phyloP scores from a whole-genome alignment of 92 coral and sea anemone genomes.

The Parazoanthus atlanticus region DNA sequence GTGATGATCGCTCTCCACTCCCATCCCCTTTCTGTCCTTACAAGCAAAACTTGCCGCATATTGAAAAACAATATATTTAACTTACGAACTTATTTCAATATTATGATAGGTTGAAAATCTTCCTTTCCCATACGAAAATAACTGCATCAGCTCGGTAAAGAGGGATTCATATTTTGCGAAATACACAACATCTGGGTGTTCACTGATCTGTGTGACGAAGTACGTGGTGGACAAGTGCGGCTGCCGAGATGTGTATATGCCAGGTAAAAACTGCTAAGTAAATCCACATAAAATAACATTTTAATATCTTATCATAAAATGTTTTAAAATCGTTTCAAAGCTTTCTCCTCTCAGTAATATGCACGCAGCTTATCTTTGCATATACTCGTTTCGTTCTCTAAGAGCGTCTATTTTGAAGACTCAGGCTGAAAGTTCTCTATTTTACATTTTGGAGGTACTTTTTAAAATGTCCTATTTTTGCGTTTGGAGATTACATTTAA shows the following conservation, averaged over 20 bases:
- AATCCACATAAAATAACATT: not conserved
- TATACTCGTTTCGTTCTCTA: no score
- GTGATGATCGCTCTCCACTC: no score
- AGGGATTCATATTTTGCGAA: conserved; percentile 40
- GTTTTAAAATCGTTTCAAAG: not conserved
- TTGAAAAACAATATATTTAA: no score
- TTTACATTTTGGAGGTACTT: no score
- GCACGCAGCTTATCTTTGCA: no score
- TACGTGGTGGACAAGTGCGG: conserved; percentile 62
- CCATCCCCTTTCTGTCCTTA: no score
- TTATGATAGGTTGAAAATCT: conserved; percentile 67
- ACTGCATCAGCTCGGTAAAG: conserved; percentile 55
- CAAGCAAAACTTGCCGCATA: no score
- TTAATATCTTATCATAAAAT: not conserved
- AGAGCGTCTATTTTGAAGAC: no score
- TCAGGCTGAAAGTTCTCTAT: no score
- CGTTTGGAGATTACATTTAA: no score
- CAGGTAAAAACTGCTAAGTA: conserved; percentile 52
- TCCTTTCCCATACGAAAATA: conserved; percentile 61
- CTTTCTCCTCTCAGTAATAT: no score
- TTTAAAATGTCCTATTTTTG: no score
- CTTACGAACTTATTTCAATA: not conserved
- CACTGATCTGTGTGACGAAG: conserved; percentile 62
- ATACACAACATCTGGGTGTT: conserved; percentile 70
- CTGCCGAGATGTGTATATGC: conserved; percentile 84